A percentile compares a stretch with the other conserved stretches of the same genome.
phyloP scores from a whole-genome alignment of 2,888 invertebrate species.

The Drosophila heteroneura region DNA sequence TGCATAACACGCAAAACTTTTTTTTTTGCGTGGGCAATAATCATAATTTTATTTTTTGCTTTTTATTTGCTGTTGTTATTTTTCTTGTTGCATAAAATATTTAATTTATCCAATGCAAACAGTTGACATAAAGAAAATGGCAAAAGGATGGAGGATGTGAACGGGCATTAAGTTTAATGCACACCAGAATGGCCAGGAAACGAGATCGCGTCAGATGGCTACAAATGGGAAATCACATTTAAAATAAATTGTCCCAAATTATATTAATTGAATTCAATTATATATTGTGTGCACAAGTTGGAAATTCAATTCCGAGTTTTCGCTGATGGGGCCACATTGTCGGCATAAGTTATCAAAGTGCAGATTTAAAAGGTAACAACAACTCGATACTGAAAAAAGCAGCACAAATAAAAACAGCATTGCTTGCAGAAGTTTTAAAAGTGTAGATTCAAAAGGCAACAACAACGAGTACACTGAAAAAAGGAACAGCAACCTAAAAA shows the following conservation, averaged over 20 bases:
- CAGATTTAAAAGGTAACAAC: not conserved
- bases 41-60: slow-evolving; percentile 46
- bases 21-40: slow-evolving; percentile 46
- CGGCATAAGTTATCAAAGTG: slow-evolving; percentile 5
- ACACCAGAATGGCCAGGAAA: slow-evolving; percentile 6
- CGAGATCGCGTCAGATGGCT: slow-evolving; percentile 6
- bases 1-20: not conserved
- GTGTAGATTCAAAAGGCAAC: not conserved
- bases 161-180: slow-evolving; percentile 29
- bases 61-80: slow-evolving; percentile 5
- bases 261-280: slow-evolving; percentile 71
- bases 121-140: slow-evolving; percentile 44
- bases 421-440: not conserved
- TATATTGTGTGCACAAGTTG: slow-evolving; percentile 29
- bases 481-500: not conserved
- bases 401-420: not conserved
- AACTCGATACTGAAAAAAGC: not conserved
- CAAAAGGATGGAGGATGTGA: slow-evolving; percentile 46
- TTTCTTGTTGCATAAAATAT: slow-evolving; percentile 57
- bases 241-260: slow-evolving; percentile 67
- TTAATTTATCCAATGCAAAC: slow-evolving; percentile 60
- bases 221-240: slow-evolving; percentile 65
- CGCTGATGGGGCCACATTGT: slow-evolving; percentile 8
- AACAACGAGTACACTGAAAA: not conserved
- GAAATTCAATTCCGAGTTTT: slow-evolving; percentile 54